Percentiles rank a stretch among this genome's conserved stretches.
Conservation (phyloP, 2,113 vertebrate species). For the Crotalus horridus region DNA sequence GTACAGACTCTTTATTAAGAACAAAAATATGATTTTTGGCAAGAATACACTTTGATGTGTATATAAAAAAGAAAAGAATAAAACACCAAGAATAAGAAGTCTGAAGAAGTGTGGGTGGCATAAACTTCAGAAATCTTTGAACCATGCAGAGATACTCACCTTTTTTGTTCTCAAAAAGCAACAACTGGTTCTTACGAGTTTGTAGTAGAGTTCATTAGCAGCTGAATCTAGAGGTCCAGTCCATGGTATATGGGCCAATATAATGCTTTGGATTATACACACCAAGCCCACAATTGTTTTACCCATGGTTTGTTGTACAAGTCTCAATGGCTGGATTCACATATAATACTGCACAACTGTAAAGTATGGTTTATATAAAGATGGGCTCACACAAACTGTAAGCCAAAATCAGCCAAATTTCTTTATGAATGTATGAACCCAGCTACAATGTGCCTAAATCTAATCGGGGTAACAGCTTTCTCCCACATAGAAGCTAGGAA, state of each 20-base stretch:
- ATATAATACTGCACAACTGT: background rate
- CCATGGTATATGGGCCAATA: background rate
- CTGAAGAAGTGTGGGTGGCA: conserved; percentile 26
- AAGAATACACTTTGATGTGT: conserved; percentile 24
- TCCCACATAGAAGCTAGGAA: background rate
- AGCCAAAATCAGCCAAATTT: background rate
- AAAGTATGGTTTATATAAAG: background rate
- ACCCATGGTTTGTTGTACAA: background rate
- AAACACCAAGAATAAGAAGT: conserved; percentile 16
- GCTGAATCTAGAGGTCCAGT: background rate
- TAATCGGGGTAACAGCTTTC: background rate
- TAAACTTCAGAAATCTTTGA: conserved; percentile 21
- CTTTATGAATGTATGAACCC: background rate
- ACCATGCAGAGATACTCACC: background rate
- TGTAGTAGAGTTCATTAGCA: background rate
- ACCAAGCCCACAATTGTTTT: background rate
- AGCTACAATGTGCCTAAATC: background rate
- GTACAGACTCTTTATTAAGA: conserved; percentile 26
- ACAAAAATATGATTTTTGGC: conserved; percentile 13
- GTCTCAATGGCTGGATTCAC: background rate
- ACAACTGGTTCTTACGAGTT: background rate
- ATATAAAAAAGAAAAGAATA: conserved; percentile 12
- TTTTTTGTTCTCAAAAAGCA: background rate
- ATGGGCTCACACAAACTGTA: background rate
- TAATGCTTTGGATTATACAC: background rate